Percentiles rank a stretch among this genome's conserved stretches.
Evolutionary conservation across 2,113 vertebrate species (phyloP).

Genomic region (Prunella himalayana): DNA sequence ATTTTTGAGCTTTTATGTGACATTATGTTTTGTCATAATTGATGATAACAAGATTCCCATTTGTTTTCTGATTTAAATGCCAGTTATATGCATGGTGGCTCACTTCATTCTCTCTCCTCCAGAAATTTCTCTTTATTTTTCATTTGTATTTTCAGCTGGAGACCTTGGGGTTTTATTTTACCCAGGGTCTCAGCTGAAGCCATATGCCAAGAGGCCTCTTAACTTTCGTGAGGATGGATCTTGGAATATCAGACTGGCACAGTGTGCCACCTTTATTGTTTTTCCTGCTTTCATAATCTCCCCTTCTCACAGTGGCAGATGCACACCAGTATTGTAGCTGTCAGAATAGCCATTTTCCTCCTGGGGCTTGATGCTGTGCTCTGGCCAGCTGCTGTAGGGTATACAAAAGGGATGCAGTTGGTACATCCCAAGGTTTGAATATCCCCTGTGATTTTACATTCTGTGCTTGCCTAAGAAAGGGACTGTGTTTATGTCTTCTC

Average conservation of each 20-base stretch:
- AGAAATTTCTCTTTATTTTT: constrained; percentile 34
- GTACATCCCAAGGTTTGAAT: constrained; percentile 16
- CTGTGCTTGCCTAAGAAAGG: background rate
- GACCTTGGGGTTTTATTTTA: constrained; percentile 44
- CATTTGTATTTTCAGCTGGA: constrained; percentile 28
- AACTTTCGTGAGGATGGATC: constrained; percentile 42
- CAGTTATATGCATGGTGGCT: background rate
- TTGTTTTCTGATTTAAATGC: constrained; percentile 30
- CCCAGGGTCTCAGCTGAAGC: constrained; percentile 33
- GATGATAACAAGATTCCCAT: constrained; percentile 7
- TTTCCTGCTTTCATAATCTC: constrained; percentile 45
- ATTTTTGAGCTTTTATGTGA: background rate
- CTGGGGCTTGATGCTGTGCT: background rate
- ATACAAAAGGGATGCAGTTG: constrained; percentile 14
- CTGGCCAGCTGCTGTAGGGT: constrained; percentile 25
- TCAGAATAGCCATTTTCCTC: constrained; percentile 28
- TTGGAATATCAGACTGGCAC: constrained; percentile 32
- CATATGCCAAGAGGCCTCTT: constrained; percentile 54
- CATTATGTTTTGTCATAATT: constrained; percentile 4
- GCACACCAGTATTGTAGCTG: constrained; percentile 28
- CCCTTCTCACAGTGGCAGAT: constrained; percentile 52
- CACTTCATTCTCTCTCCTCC: background rate
- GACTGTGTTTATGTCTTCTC: background rate
- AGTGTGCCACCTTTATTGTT: constrained; percentile 49
- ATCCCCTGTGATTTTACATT: background rate